Evolutionary conservation across 1,140 invertebrate genomes (phyloP).

Genomic region (Dendroctonus valens): DNA sequence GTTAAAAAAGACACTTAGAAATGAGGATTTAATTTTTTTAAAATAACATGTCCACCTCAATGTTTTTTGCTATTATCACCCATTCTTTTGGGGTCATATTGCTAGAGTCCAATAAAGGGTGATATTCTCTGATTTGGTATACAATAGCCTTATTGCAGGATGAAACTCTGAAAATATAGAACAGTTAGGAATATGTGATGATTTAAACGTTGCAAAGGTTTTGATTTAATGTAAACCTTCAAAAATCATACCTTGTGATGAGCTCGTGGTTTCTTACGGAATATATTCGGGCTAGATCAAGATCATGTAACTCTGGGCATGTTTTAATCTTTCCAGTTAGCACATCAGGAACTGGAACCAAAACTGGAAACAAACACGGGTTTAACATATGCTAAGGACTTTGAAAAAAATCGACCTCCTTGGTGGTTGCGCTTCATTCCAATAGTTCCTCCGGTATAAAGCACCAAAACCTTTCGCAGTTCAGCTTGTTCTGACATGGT

Average conservation of each 20-base stretch:
- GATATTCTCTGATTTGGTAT: conserved; percentile 85
- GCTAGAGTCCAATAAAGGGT: conserved; percentile 85
- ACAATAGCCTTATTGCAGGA: conserved; percentile 25
- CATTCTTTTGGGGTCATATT: conserved; percentile 93
- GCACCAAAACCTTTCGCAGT: conserved; percentile 61
- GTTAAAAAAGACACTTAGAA: neutral
- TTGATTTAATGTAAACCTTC: neutral
- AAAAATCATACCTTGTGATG: conserved; percentile 22
- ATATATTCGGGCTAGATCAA: conserved; percentile 33
- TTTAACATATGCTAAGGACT: too few species aligned
- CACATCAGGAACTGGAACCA: conserved; percentile 36
- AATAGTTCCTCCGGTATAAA: conserved; percentile 90
- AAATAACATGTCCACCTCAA: conserved; percentile 61
- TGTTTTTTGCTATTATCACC: conserved; percentile 85
- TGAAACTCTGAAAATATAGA: conserved; percentile 14
- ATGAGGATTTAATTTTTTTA: neutral
- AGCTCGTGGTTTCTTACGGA: conserved; percentile 26
- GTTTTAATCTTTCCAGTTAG: conserved; percentile 36
- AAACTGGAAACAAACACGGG: conserved; percentile 41
- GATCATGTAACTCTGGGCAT: conserved; percentile 37
- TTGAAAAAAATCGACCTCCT: conserved; percentile 58
- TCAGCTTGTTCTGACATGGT: conserved; percentile 17
- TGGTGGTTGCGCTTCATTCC: conserved; percentile 77
- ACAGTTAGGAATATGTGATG: too few species aligned
- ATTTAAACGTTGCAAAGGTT: too few species aligned